Evolutionary conservation across 2,888 invertebrate genomes (phyloP).

Genomic region (Eupithecia subfuscata): DNA sequence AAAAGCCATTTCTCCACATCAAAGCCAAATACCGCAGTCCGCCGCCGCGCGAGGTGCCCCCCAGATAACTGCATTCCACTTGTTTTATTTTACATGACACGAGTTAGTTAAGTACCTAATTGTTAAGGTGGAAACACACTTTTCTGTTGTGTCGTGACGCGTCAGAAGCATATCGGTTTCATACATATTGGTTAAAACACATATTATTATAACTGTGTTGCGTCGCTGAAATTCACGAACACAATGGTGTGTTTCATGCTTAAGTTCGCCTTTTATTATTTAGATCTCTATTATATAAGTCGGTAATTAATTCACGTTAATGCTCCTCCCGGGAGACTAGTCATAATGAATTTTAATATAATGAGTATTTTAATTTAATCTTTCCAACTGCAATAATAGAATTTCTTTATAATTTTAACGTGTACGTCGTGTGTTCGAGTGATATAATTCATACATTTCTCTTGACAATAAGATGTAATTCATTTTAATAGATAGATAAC

Average conservation of each 20-base stretch:
- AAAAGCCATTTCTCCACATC: conserved; percentile 87
- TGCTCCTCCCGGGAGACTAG: conserved; percentile 69
- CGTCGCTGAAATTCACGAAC: not conserved
- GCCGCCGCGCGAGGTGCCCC: conserved; percentile 85
- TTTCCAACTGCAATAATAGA: conserved; percentile 58
- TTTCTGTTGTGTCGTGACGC: not conserved
- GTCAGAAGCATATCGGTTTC: not conserved
- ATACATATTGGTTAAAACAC: not conserved
- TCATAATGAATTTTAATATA: conserved; percentile 60
- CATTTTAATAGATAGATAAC: conserved; percentile 30
- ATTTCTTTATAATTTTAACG: conserved; percentile 45
- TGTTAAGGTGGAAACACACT: not conserved
- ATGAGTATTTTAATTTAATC: conserved; percentile 35
- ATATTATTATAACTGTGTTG: not conserved
- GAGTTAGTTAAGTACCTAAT: not conserved
- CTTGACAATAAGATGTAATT: conserved; percentile 30
- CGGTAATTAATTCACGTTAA: conserved; percentile 58
- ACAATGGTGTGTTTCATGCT: conserved; percentile 32
- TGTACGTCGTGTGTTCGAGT: conserved; percentile 46
- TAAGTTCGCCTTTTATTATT: conserved; percentile 55
- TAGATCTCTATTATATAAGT: conserved; percentile 72
- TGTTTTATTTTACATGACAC: conserved; percentile 50
- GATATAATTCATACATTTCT: conserved; percentile 41
- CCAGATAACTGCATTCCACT: conserved; percentile 81
- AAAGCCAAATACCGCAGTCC: conserved; percentile 89